Percentiles rank a stretch among this genome's conserved stretches.
phyloP scores from a whole-genome alignment of 2,113 vertebrate genomes.

The Hydrolagus affinis region DNA sequence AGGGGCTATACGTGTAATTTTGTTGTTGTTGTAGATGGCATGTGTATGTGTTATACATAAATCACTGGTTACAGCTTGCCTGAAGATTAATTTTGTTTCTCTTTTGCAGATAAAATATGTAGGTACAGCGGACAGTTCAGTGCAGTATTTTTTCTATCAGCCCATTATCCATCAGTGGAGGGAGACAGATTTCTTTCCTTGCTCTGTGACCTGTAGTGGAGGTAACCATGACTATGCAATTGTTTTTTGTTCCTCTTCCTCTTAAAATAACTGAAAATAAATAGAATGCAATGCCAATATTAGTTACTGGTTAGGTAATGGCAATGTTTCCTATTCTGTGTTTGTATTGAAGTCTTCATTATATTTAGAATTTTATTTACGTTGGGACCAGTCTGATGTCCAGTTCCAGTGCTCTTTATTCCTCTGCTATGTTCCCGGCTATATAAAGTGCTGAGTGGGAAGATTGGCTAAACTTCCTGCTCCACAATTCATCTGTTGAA shows the following conservation, averaged over 20 bases:
- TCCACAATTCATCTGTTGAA: no score
- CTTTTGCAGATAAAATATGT: constrained; percentile 62
- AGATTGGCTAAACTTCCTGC: no score
- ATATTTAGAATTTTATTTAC: not conserved
- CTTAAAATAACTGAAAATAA: not conserved
- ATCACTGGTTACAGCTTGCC: not conserved
- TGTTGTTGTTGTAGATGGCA: not conserved
- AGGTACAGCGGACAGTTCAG: constrained; percentile 66
- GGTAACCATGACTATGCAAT: constrained; percentile 53
- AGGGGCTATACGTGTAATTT: no score
- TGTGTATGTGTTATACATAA: not conserved
- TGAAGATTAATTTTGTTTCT: constrained; percentile 32
- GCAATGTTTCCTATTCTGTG: not conserved
- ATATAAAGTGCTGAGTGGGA: no score
- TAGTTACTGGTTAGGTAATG: not conserved
- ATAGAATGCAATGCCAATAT: not conserved
- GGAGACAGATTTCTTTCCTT: constrained; percentile 94
- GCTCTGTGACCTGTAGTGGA: constrained; percentile 90
- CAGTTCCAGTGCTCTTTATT: not conserved
- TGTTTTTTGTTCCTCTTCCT: no score
- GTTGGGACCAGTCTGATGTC: not conserved
- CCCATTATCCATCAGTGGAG: constrained; percentile 90
- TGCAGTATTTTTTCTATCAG: constrained; percentile 92
- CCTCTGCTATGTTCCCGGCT: no score
- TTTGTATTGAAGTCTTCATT: not conserved